These are phyloP conservation scores for Stomatorhinus ivindoensis DNA, from an alignment of 2,113 vertebrate species.

Conservation along the genomic window DNA sequence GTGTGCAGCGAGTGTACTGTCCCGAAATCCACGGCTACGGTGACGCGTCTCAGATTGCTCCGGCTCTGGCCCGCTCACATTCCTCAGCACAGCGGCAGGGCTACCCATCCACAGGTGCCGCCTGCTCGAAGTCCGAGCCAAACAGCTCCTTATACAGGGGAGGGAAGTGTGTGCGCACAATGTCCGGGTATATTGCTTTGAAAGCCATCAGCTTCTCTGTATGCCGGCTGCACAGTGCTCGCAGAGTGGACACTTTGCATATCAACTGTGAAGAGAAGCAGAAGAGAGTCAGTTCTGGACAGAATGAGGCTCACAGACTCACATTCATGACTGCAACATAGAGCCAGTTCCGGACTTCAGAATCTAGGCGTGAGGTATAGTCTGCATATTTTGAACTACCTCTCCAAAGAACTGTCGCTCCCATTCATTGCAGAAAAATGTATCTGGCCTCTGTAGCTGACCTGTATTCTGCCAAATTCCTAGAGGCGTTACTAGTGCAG, in stretches of 20 bases:
- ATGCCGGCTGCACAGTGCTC: conserved; percentile 81
- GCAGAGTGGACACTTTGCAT: conserved; percentile 81
- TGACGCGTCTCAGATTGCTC: conserved; percentile 87
- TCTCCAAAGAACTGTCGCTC: neutral
- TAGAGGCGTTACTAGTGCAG: neutral
- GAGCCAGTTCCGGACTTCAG: neutral
- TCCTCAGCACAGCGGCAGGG: conserved; percentile 58
- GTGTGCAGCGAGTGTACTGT: conserved; percentile 82
- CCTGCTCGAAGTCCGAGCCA: conserved; percentile 82
- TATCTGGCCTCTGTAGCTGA: neutral
- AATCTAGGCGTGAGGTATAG: neutral
- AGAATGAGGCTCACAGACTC: neutral
- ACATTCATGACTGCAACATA: neutral
- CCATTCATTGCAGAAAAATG: neutral
- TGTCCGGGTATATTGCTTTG: conserved; percentile 85
- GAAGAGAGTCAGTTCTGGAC: neutral
- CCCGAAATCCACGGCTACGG: conserved; percentile 76
- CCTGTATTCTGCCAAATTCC: neutral
- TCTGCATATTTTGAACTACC: neutral
- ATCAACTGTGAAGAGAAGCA: conserved; percentile 65
- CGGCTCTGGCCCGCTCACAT: conserved; percentile 69
- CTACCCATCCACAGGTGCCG: conserved; percentile 74
- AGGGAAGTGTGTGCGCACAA: conserved; percentile 82
- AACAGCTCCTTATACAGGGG: conserved; percentile 91
- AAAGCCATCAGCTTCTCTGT: conserved; percentile 85